phyloP scores from a whole-genome alignment of 2,113 vertebrate genomes.

The Poeciliopsis occidentalis region DNA sequence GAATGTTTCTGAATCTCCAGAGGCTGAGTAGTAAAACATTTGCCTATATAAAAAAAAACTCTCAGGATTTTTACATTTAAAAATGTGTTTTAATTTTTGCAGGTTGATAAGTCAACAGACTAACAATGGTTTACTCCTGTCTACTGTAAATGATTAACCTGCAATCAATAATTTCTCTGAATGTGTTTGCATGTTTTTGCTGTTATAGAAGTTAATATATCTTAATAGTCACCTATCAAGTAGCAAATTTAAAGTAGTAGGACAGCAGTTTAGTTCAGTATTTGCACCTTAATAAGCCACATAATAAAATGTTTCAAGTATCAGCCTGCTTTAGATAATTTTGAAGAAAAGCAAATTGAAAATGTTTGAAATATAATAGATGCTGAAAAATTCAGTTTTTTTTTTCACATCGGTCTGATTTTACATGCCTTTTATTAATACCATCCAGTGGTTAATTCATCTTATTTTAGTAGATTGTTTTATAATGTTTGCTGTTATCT shows the following conservation, averaged over 20 bases:
- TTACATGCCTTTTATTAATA: slow-evolving; percentile 19
- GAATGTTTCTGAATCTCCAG: no score
- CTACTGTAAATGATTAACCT: slow-evolving; percentile 15
- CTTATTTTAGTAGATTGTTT: slow-evolving; percentile 35
- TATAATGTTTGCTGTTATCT: slow-evolving; percentile 40
- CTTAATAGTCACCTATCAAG: slow-evolving; percentile 14
- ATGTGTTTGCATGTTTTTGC: slow-evolving; percentile 5
- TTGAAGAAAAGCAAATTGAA: background rate
- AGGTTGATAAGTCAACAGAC: background rate
- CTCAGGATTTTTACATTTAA: no score
- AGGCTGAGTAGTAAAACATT: no score
- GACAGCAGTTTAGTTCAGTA: background rate
- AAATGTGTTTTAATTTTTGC: background rate
- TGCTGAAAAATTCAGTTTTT: background rate
- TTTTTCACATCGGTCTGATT: background rate
- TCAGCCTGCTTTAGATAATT: slow-evolving; percentile 1
- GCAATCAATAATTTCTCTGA: background rate
- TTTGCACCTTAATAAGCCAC: slow-evolving; percentile 5
- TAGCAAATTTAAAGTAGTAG: background rate
- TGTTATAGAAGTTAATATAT: slow-evolving; percentile 3
- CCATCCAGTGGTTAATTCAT: slow-evolving; percentile 15
- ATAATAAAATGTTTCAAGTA: background rate
- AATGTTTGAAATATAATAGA: background rate
- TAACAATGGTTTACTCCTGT: slow-evolving; percentile 4
- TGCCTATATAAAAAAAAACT: no score